Evolutionary conservation across 2,113 vertebrate genomes (phyloP).

Genomic region (Trochalopteron elliotii): DNA sequence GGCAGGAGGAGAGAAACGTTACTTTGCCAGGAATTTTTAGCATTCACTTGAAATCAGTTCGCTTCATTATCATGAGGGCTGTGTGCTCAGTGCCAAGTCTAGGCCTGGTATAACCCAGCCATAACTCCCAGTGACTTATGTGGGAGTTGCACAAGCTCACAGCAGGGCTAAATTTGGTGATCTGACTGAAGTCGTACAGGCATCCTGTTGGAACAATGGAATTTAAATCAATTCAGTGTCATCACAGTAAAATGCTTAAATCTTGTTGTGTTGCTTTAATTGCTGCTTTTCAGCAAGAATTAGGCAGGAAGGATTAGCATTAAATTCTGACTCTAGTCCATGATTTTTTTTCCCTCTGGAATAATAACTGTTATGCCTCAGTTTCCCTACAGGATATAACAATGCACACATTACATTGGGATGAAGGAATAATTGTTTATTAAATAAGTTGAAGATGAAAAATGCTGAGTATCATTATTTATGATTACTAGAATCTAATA

Average conservation of each 20-base stretch:
- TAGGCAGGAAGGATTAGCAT: not conserved
- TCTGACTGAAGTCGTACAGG: constrained; percentile 26
- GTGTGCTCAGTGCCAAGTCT: constrained; percentile 59
- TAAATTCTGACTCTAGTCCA: not conserved
- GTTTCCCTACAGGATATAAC: not conserved
- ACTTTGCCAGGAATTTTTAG: constrained; percentile 68
- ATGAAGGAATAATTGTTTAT: not conserved
- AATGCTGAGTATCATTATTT: not conserved
- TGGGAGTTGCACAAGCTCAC: constrained; percentile 49
- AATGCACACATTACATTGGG: fast-evolving
- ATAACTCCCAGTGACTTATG: constrained; percentile 58
- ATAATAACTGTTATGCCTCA: not conserved
- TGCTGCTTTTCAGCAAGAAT: not conserved
- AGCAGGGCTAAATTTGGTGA: constrained; percentile 59
- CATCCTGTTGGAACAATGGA: constrained; percentile 66
- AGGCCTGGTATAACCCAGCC: constrained; percentile 48
- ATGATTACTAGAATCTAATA: not conserved
- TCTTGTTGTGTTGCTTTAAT: constrained; percentile 65
- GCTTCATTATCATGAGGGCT: constrained; percentile 69
- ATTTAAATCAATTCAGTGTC: constrained; percentile 69
- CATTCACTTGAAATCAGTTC: constrained; percentile 64
- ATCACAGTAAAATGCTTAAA: constrained; percentile 45
- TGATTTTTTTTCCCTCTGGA: not conserved
- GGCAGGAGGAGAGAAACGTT: constrained; percentile 56
- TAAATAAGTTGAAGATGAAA: not conserved